Base-by-base conservation (phyloP, 2,797 vertebrate species). In the Arctocebus calabarensis region DNA sequence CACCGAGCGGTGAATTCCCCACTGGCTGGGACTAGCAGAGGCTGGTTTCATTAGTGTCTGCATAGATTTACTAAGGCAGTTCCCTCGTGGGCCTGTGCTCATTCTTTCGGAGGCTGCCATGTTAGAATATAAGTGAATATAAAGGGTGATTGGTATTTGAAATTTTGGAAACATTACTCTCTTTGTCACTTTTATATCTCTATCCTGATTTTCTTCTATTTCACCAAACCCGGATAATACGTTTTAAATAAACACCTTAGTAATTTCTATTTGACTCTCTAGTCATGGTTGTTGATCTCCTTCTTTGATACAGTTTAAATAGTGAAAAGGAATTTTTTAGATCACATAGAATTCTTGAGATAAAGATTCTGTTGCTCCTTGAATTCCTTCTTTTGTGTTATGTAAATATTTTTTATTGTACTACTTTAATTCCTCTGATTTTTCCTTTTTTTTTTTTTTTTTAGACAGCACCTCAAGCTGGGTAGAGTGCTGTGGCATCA, bases 221-320 rank as follows among this genome's bases (percentile, higher is more conserved):
- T 93, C 34, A 16, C 25, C 62, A 95, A n/a, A 87, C 27, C 48
- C 74, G 22, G 9, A 34, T 81, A 59, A 82, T 87, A 79, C 2
- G 66, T 84, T 95, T 88, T 90, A 77, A 68, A 68, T 94, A 92
- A 55, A 48, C 20, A 40, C 27, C 12, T 4, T 88, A 59, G 29
- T 77, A 84, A 93, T 71, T 87, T 94, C 59, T 71, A 64, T 64
- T 91, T 79, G 52, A 79, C 84, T 93, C 61, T 86, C 3, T 85
- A 70, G 20, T 92, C 8, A 64, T 29, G 66, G 11, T 82, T 66
- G 4, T 95, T 88, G 59, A 34, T 73, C 6, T 71, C 73, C 79
- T 45, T 92, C n/a, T 77, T 81, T 82, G 43, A n/a, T 81, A 19
- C 8, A 78, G 4, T 90, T 94, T 86, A 90, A 92, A 71, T 87